phyloP scores from a whole-genome alignment of 53 echinoderm and acorn worm genomes.

The Luidia sarsii region DNA sequence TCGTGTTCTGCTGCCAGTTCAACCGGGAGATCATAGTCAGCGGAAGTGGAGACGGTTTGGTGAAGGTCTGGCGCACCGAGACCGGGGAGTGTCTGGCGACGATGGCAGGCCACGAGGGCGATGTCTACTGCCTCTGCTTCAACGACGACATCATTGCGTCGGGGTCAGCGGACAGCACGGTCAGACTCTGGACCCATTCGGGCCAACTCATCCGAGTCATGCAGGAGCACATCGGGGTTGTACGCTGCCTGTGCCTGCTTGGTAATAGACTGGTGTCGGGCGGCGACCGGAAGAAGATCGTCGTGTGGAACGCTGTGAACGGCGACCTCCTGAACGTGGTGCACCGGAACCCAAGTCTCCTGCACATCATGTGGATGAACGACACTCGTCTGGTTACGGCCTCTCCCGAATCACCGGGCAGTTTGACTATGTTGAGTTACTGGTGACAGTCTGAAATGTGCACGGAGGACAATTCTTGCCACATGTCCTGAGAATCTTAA shows the following conservation, averaged over 20 bases:
- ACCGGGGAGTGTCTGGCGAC: slow-evolving; percentile 73
- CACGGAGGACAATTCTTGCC: too few relatives aligned
- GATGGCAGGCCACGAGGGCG: slow-evolving; percentile 80
- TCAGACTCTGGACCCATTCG: slow-evolving; percentile 71
- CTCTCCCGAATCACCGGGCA: slow-evolving; percentile 90
- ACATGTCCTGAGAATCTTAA: too few relatives aligned
- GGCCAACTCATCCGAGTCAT: slow-evolving; percentile 76
- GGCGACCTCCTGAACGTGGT: slow-evolving; percentile 87
- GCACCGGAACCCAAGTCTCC: slow-evolving; percentile 88
- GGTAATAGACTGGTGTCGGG: slow-evolving; percentile 79
- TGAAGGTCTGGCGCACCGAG: slow-evolving; percentile 75
- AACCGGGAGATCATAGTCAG: slow-evolving; percentile 73
- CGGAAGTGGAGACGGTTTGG: slow-evolving; percentile 76
- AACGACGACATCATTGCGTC: slow-evolving; percentile 82
- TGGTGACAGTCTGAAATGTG: too few relatives aligned
- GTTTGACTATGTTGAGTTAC: slow-evolving; percentile 81
- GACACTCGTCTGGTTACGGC: slow-evolving; percentile 90
- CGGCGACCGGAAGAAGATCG: slow-evolving; percentile 90
- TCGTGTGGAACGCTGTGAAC: slow-evolving; percentile 87
- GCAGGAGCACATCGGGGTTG: slow-evolving; percentile 94
- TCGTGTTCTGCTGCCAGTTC: slow-evolving; percentile 91
- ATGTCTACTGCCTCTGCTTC: slow-evolving; percentile 86
- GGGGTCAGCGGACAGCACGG: slow-evolving; percentile 88
- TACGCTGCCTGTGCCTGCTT: slow-evolving; percentile 70
- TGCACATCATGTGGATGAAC: slow-evolving; percentile 95